Conservation (phyloP, 1,140 invertebrate species). For the Berghia stephanieae region DNA sequence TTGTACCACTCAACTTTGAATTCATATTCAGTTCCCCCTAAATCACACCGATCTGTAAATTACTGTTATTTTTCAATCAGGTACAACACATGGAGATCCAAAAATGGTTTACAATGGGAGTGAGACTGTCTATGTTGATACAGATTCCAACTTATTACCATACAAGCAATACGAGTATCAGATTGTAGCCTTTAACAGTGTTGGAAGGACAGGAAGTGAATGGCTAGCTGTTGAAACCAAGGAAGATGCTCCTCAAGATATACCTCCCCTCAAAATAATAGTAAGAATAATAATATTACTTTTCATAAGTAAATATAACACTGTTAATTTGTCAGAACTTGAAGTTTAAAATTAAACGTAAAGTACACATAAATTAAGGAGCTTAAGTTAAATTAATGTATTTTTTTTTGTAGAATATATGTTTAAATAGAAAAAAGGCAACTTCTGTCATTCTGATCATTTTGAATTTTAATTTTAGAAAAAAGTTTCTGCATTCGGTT, state of each 20-base stretch:
- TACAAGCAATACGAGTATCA: conserved; percentile 60
- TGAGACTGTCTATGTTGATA: conserved; percentile 44
- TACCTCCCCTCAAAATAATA: conserved; percentile 48
- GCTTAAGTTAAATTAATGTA: no score
- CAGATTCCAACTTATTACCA: conserved; percentile 43
- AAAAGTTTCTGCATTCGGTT: no score
- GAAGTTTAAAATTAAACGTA: no score
- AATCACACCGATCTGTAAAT: background rate
- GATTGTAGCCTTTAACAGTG: conserved; percentile 52
- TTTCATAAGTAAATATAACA: background rate
- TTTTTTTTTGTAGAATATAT: no score
- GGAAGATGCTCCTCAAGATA: conserved; percentile 54
- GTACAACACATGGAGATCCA: conserved; percentile 43
- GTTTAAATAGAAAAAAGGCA: no score
- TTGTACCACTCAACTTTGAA: no score
- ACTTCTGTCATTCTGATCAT: no score
- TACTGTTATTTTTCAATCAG: conserved; percentile 31
- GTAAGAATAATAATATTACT: conserved; percentile 37
- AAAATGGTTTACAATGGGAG: conserved; percentile 51
- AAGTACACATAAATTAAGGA: no score
- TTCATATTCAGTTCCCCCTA: background rate
- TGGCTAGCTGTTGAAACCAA: conserved; percentile 54
- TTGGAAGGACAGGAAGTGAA: conserved; percentile 50
- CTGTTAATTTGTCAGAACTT: no score
- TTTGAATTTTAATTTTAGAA: no score